Evolutionary conservation across 2,113 vertebrate species (phyloP).

Genomic region (Etheostoma cragini): DNA sequence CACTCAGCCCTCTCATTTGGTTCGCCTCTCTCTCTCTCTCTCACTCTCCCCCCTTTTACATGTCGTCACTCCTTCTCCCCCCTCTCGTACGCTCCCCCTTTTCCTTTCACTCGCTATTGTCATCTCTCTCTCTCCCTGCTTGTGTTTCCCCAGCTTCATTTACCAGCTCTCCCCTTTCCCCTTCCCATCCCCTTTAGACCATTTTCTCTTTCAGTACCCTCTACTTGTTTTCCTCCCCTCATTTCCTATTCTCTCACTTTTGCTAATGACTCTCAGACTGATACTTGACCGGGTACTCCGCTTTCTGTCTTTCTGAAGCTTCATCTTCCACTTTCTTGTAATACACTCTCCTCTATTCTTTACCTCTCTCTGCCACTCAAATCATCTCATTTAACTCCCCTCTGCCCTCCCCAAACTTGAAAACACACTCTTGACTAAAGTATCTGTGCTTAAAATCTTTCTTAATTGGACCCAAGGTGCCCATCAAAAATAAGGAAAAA

Average conservation of each 20-base stretch:
- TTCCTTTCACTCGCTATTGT: conserved; percentile 49
- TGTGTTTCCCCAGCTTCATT: conserved; percentile 46
- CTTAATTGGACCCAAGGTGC: conserved; percentile 1
- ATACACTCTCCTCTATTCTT: not conserved
- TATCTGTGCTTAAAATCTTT: not conserved
- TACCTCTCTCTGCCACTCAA: not conserved
- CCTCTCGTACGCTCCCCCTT: not conserved
- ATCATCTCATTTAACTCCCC: conserved; percentile 17
- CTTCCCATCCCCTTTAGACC: conserved; percentile 10
- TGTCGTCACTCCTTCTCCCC: conserved; percentile 26
- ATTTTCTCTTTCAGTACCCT: conserved; percentile 1
- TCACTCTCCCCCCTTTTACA: conserved; percentile 36
- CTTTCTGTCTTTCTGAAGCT: conserved; percentile 1
- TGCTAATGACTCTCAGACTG: conserved; percentile 2
- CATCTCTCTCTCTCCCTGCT: conserved; percentile 28
- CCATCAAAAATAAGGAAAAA: not conserved
- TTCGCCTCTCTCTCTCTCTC: not conserved
- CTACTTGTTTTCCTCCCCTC: conserved; percentile 13
- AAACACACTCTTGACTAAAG: not conserved
- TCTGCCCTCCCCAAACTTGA: not conserved
- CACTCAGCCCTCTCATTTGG: not conserved
- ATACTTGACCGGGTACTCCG: conserved; percentile 18
- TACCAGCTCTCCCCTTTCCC: conserved; percentile 22
- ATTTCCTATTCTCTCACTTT: conserved; percentile 5
- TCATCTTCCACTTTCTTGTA: not conserved